Percentiles rank a stretch among this genome's conserved stretches.
These are phyloP conservation scores for Trochalopteron elliotii DNA, from an alignment of 2,113 vertebrate species.

Conservation along the genomic window DNA sequence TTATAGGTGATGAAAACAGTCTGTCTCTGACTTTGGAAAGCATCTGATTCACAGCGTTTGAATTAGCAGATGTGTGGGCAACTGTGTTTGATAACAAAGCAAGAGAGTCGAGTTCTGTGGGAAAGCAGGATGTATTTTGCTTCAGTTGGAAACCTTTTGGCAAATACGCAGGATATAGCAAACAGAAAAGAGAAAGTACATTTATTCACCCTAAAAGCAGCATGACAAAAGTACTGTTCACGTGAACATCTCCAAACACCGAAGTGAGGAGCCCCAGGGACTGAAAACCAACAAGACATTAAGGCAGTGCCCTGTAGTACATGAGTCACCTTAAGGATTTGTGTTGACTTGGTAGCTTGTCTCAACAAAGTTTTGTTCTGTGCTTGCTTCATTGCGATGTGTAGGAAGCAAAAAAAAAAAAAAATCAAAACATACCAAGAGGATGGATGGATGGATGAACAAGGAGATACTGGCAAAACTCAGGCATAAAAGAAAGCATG, in stretches of 20 bases:
- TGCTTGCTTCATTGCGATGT: not conserved
- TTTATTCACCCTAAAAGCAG: not conserved
- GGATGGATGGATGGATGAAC: not conserved
- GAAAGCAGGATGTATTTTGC: not conserved
- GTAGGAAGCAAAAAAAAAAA: not conserved
- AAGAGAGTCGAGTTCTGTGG: not conserved
- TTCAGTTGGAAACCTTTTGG: not conserved
- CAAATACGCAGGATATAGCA: not conserved
- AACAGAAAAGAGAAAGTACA: not conserved
- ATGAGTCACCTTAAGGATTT: not conserved
- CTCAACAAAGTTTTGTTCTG: not conserved
- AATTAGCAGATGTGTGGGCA: not conserved
- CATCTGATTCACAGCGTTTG: not conserved
- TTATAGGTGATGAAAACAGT: not conserved
- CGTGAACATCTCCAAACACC: not conserved
- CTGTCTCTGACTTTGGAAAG: not conserved
- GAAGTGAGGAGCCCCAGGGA: not conserved
- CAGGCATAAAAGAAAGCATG: not conserved
- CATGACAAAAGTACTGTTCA: not conserved
- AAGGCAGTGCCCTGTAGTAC: not conserved
- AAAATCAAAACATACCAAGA: not conserved
- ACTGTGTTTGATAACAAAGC: not conserved
- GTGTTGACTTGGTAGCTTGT: not conserved
- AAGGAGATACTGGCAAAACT: not conserved
- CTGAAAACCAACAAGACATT: not conserved